phyloP scores from a whole-genome alignment of 1,140 invertebrate genomes.

The Drosophila nigrodunni region DNA sequence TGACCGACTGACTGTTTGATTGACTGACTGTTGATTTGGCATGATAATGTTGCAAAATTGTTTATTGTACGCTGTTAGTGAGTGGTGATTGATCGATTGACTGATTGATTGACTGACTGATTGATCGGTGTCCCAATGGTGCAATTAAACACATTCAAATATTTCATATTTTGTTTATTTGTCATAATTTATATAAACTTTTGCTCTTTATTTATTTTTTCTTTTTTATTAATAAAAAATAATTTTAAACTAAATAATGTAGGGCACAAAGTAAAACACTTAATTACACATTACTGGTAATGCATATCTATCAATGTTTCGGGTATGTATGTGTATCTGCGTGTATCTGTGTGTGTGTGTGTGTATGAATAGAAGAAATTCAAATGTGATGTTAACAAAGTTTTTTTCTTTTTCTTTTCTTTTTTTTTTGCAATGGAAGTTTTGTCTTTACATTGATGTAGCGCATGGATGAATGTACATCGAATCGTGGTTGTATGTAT shows the following conservation, averaged over 20 bases:
- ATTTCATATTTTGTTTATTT: slow-evolving; percentile 27
- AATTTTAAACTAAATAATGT: slow-evolving; percentile 61
- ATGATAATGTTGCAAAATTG: slow-evolving; percentile 78
- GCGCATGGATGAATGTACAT: slow-evolving; percentile 61
- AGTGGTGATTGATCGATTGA: slow-evolving; percentile 37
- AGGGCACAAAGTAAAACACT: slow-evolving; percentile 57
- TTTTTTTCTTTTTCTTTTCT: neutral
- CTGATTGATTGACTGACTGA: slow-evolving; percentile 11
- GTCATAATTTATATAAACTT: slow-evolving; percentile 26
- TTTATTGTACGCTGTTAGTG: slow-evolving; percentile 55
- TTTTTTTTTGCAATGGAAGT: slow-evolving; percentile 16
- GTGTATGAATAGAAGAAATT: slow-evolving; percentile 43
- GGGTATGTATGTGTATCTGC: slow-evolving; percentile 42
- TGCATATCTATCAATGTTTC: slow-evolving; percentile 53
- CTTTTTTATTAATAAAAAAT: slow-evolving; percentile 36
- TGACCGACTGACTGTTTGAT: slow-evolving; percentile 52
- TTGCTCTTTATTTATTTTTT: slow-evolving; percentile 40
- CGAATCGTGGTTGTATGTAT: slow-evolving; percentile 49
- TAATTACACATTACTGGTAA: slow-evolving; percentile 56
- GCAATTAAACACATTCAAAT: slow-evolving; percentile 36
- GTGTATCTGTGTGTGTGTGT: slow-evolving; percentile 31
- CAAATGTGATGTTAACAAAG: slow-evolving; percentile 63
- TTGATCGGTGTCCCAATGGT: slow-evolving; percentile 9
- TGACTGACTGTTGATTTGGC: slow-evolving; percentile 68
- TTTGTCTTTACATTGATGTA: slow-evolving; percentile 51